Evolutionary conservation across 2,797 vertebrate species (phyloP), one percentile per base, ranked within the genome.

Genomic region (Alauda arvensis): DNA sequence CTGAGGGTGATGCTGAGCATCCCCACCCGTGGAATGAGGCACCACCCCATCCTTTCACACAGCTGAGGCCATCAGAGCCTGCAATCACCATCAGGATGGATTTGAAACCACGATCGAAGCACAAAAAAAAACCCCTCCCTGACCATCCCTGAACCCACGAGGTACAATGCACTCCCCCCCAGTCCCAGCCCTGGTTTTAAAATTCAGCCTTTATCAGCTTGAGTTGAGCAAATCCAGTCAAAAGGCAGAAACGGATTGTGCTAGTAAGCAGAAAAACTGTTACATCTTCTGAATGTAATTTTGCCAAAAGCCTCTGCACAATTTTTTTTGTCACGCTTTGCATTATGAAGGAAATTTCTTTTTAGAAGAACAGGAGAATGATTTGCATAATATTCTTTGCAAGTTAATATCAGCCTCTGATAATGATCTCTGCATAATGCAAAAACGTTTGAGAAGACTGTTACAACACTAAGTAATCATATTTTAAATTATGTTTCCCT

Each of bases 401-500:
- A 94, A 96, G 96, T 97, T 96, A 96, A 96, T 95, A 96, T 97
- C 95, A 93, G 95, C 86, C 94, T 95, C 94, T 94, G 96, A 96
- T 96, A 96, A 96, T 94, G 96, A 96, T 96, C 95, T 93, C 92
- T 80, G 92, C 89, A 89, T 80, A 87, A 91, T 83, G 76, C 77
- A 91, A 83, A 93, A 95, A 93, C 91, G 91, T 94, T 96, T 94
- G 95, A 96, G 96, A 94, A 95, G 93, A 94, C 96, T 93, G 95
- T 96, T 96, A 96, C 96, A 96, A 96, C 96, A 96, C 96, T 96
- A 96, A 97, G 96, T 96, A 96, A 97, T 97, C 96, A 96, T 96
- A 96, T 96, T 97, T 96, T 96, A 97, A 96, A 97, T 96, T 96
- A 96, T 95, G 96, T 96, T 97, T 97, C 97, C 96, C 96, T 97